Evolutionary conservation across 2,888 invertebrate species (phyloP).

Genomic region (Neoscelio sp.): DNA sequence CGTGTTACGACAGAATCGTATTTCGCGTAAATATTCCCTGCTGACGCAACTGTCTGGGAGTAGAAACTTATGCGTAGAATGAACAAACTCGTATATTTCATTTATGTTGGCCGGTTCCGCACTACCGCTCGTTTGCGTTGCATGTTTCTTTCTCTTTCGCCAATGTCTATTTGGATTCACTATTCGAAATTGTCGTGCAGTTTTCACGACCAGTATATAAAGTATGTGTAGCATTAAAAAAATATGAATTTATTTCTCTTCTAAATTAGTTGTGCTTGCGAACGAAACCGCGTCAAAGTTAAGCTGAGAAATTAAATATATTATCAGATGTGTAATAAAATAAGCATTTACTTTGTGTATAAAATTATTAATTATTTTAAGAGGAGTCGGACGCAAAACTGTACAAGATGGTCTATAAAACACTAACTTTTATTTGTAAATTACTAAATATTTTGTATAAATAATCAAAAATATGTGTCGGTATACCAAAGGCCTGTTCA

Average conservation of each 20-base stretch:
- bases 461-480: too few species aligned
- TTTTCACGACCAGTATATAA: background rate
- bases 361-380: too few species aligned
- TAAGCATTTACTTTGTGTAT: too few species aligned
- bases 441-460: too few species aligned
- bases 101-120: constrained; percentile 63
- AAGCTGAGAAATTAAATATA: too few species aligned
- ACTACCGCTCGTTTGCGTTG: constrained; percentile 42
- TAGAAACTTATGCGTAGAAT: constrained; percentile 65
- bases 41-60: constrained; percentile 46
- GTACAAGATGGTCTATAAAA: too few species aligned
- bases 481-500: too few species aligned
- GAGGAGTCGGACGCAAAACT: too few species aligned
- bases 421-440: too few species aligned
- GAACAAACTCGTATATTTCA: constrained; percentile 73
- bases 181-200: background rate
- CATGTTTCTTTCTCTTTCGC: constrained; percentile 33
- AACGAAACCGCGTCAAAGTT: too few species aligned
- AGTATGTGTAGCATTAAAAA: background rate
- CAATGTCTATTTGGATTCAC: constrained; percentile 26
- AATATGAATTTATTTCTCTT: background rate
- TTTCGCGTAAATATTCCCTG: constrained; percentile 57
- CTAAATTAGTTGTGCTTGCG: background rate
- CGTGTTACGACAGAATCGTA: constrained; percentile 29
- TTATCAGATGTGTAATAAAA: too few species aligned